These are phyloP conservation scores for Acutogordius australiensis DNA, from an alignment of 2,888 invertebrate genomes.

Conservation along the genomic window DNA sequence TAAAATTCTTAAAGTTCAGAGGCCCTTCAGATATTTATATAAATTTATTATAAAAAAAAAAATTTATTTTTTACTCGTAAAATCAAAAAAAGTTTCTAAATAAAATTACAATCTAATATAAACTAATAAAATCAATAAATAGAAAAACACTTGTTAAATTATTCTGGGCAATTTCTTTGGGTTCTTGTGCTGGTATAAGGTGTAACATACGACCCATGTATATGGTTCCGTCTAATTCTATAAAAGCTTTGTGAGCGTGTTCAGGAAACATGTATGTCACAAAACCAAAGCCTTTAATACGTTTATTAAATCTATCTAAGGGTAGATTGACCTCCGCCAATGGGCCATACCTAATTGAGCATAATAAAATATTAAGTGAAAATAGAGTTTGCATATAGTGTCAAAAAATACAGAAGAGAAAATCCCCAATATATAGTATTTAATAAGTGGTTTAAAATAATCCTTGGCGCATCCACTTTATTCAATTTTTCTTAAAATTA, in stretches of 20 bases:
- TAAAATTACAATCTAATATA: too few relatives aligned
- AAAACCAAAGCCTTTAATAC: conserved; percentile 65
- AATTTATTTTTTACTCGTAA: conserved; percentile 23
- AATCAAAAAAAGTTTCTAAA: background rate
- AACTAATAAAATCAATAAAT: background rate
- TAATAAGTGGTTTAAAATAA: too few relatives aligned
- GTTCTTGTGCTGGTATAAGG: conserved; percentile 49
- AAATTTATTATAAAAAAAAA: too few relatives aligned
- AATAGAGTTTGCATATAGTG: too few relatives aligned
- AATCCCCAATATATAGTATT: too few relatives aligned
- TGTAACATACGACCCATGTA: conserved; percentile 75
- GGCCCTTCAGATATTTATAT: too few relatives aligned
- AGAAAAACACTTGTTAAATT: too few relatives aligned
- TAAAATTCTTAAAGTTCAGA: too few relatives aligned
- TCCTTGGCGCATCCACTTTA: too few relatives aligned
- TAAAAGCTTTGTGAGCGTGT: conserved; percentile 60
- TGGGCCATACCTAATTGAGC: conserved; percentile 34
- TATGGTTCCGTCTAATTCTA: conserved; percentile 56
- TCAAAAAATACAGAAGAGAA: too few relatives aligned
- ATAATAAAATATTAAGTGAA: too few relatives aligned
- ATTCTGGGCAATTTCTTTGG: conserved; percentile 15
- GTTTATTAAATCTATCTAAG: conserved; percentile 46
- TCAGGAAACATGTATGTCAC: conserved; percentile 75
- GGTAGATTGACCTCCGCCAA: conserved; percentile 59
- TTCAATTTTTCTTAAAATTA: too few relatives aligned